Conservation (phyloP, 2,888 invertebrate genomes). For the Rhimphoctona megacephalus region DNA sequence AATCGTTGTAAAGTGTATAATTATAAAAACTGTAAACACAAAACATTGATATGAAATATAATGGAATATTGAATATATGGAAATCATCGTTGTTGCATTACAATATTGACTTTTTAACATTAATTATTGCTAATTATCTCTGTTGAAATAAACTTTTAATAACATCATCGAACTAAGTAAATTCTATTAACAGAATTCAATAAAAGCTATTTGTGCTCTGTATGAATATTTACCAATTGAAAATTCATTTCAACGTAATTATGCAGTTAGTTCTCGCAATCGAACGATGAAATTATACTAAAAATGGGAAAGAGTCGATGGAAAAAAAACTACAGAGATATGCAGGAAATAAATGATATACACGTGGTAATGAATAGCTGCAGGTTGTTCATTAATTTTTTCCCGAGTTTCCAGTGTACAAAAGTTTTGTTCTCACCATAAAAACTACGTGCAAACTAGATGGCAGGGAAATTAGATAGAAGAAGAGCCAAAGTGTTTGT, state of each 20-base stretch:
- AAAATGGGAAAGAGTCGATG: background rate
- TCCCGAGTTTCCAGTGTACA: background rate
- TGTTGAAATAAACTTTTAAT: background rate
- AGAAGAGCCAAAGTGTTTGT: slow-evolving; percentile 4
- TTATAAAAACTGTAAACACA: background rate
- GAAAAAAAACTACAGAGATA: background rate
- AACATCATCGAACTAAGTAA: background rate
- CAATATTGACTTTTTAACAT: background rate
- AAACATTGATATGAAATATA: background rate
- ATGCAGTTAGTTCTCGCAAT: background rate
- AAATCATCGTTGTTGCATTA: background rate
- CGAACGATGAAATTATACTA: background rate
- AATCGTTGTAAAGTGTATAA: background rate
- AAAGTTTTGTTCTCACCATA: background rate
- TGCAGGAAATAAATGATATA: background rate
- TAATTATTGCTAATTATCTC: background rate
- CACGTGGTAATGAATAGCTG: background rate
- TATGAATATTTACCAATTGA: background rate
- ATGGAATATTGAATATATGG: background rate
- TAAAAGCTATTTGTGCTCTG: background rate
- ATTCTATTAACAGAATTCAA: background rate
- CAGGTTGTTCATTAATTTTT: background rate
- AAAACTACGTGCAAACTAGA: background rate
- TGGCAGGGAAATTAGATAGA: background rate
- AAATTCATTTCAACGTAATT: background rate